Evolutionary conservation across 1,140 invertebrate genomes (phyloP), one percentile per base, ranked within the genome.

Genomic region (Drosophila bocki): DNA sequence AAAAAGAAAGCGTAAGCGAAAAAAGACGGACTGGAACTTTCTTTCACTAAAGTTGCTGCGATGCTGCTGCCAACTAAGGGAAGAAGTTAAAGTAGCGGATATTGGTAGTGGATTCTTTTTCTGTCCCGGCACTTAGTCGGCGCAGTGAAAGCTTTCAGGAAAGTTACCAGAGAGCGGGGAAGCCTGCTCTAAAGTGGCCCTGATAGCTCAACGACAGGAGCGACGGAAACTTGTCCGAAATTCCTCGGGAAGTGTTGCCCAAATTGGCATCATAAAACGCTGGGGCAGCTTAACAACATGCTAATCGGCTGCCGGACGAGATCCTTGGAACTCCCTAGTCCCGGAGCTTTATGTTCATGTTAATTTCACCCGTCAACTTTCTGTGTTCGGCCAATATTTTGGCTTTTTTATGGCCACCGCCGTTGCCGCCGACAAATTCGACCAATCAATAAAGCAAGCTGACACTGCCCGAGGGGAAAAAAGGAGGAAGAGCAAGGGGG

Each of bases 41-140:
- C 61, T 88, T 88, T 70, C 68, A 58, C 45, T 63, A 70, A 88
- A 78, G 64, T 88, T 80, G 50, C 45, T 9, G 13, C 35, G 7
- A 22, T 54, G 53, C 53, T 54, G 7, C 76, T 56, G 76, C 62
- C 56, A 75, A 65, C 64, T 51, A 57, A 67, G 64, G 59, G 58
- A 44, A 64, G 74, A 84, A 88, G 72, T 84, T 87, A 71, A 88
- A 90, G 84, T 78, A 77, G 68, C 84, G 85, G 81, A 88, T 84
- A 90, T 84, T 80, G 85, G 62, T 54, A 50, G 75, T 51, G 58
- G 37, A 60, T 62, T 60, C 29, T 56, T 60, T 80, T 77, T 65
- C 65, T 47, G 37, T 62, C 44, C 78, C 37, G 45, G 50, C 64
- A 78, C 82, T 86, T 75, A 58, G 53, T 57, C 29, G 62, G 67